Evolutionary conservation across 2,113 vertebrate species (phyloP).

Genomic region (Anas platyrhynchos): DNA sequence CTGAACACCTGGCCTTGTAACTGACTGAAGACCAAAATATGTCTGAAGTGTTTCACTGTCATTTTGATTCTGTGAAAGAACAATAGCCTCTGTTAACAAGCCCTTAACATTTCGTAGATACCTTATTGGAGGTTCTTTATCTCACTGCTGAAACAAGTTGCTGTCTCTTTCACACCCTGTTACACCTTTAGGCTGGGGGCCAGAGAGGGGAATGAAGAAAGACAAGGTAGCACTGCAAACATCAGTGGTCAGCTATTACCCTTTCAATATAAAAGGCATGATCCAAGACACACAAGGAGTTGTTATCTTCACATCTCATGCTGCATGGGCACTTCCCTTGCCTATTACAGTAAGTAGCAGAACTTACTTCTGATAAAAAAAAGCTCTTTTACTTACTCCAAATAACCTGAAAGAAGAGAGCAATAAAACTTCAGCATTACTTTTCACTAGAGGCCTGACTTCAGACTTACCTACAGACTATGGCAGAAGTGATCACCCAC

Average conservation of each 20-base stretch:
- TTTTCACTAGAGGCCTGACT: not conserved
- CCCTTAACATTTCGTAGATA: not conserved
- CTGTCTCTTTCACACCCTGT: not conserved
- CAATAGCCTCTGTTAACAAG: not conserved
- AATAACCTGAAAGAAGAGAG: not conserved
- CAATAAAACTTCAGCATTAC: not conserved
- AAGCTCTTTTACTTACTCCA: not conserved
- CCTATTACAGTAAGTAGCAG: not conserved
- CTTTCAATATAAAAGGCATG: not conserved
- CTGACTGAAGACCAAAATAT: not conserved
- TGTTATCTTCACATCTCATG: not conserved
- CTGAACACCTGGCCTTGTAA: not conserved
- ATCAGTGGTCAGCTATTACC: not conserved
- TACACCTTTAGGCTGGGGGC: accelerated
- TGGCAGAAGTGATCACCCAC: not conserved
- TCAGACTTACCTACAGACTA: not conserved
- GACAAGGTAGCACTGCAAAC: not conserved
- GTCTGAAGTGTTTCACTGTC: not conserved
- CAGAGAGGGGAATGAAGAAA: accelerated
- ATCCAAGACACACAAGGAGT: not conserved
- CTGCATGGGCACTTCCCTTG: not conserved
- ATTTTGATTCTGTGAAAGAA: not conserved
- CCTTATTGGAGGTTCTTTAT: not conserved
- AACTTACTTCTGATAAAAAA: not conserved
- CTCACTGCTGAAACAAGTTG: not conserved